phyloP scores from a whole-genome alignment of 1,140 invertebrate species.

The Bombus polaris region DNA sequence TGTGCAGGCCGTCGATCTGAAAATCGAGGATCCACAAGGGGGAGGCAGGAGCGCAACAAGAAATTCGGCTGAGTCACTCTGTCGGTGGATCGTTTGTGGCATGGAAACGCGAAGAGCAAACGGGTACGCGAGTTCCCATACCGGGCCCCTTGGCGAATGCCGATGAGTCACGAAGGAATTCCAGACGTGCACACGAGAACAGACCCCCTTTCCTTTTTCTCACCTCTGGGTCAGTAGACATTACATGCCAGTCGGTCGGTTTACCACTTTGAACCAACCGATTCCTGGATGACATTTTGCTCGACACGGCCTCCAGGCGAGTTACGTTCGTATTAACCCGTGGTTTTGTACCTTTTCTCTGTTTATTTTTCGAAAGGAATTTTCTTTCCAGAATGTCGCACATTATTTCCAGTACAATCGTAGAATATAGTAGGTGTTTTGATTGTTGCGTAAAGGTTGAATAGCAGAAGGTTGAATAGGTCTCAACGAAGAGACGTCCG shows the following conservation, averaged over 20 bases:
- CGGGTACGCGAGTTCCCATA: slow-evolving; percentile 51
- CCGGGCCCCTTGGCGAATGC: slow-evolving; percentile 53
- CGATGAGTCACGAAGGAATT: slow-evolving; percentile 65
- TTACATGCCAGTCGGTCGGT: background rate
- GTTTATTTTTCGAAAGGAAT: too few relatives aligned
- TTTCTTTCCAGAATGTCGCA: too few relatives aligned
- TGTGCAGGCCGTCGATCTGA: background rate
- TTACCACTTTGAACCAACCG: background rate
- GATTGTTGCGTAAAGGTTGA: too few relatives aligned
- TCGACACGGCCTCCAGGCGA: background rate
- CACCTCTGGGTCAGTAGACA: slow-evolving; percentile 59
- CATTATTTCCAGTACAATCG: too few relatives aligned
- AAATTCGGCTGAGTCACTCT: slow-evolving; percentile 58
- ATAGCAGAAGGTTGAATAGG: too few relatives aligned
- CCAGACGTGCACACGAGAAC: slow-evolving; percentile 40
- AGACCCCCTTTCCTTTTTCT: slow-evolving; percentile 32
- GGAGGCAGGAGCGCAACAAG: background rate
- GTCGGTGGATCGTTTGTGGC: slow-evolving; percentile 13
- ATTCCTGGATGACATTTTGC: background rate
- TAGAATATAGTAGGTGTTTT: too few relatives aligned
- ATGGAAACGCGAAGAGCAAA: slow-evolving; percentile 50
- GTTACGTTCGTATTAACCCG: background rate
- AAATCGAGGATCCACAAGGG: slow-evolving; percentile 17
- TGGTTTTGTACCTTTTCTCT: background rate
- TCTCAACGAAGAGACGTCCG: too few relatives aligned